Percentiles rank a stretch among this genome's conserved stretches.
These are phyloP conservation scores for Limnephilus rhombicus DNA, from an alignment of 2,888 invertebrate genomes.

Conservation along the genomic window DNA sequence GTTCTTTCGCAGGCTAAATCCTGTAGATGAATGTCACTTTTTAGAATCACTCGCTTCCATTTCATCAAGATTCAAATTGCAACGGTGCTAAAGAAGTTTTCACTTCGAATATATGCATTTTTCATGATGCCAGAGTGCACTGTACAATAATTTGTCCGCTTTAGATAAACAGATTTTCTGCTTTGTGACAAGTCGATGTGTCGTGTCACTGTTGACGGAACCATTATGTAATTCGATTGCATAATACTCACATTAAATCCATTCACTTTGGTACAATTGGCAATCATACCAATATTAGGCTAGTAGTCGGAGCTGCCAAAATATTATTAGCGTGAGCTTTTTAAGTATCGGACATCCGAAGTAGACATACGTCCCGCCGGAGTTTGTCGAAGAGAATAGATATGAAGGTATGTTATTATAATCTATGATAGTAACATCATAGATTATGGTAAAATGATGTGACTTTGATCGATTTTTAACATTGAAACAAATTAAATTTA, in stretches of 20 bases:
- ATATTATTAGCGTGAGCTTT: neutral
- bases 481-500: no score
- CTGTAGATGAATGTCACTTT: no score
- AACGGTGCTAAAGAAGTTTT: no score
- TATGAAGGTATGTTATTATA: neutral
- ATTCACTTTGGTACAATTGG: neutral
- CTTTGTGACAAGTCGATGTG: neutral
- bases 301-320: neutral
- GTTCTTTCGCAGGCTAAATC: no score
- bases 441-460: no score
- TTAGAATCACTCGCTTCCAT: no score
- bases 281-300: slow-evolving; percentile 1
- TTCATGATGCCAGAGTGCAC: neutral
- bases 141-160: neutral
- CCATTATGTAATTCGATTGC: neutral
- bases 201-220: neutral
- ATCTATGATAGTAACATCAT: no score
- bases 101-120: neutral
- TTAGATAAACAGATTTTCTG: neutral
- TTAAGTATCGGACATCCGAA: neutral
- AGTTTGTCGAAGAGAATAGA: neutral
- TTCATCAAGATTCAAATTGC: no score
- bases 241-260: neutral
- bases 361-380: neutral
- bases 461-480: no score